Conservation (phyloP, 35 echinoderm and acorn worm genomes). For the Ophioderma brevispina region DNA sequence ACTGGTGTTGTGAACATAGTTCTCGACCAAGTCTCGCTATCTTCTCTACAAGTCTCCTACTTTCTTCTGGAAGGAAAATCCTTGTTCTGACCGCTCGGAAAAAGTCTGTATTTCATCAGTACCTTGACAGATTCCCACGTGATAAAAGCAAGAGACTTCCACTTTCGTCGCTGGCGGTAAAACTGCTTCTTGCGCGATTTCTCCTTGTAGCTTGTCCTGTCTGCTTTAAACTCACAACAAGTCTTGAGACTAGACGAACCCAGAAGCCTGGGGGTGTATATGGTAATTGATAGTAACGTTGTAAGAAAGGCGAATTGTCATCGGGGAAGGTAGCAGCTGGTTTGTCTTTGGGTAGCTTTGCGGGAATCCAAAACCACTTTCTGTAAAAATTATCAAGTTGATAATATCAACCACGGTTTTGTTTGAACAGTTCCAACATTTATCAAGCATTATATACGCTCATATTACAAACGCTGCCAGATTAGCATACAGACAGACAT, state of each 20-base stretch:
- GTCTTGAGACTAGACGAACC: constrained; percentile 69
- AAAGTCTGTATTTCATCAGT: background rate
- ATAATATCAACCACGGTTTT: too few relatives aligned
- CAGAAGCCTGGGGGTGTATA: constrained; percentile 78
- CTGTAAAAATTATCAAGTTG: too few relatives aligned
- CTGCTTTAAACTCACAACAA: constrained; percentile 58
- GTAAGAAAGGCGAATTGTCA: constrained; percentile 28
- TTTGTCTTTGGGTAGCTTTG: constrained; percentile 57
- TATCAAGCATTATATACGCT: too few relatives aligned
- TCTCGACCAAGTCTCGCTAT: too few relatives aligned
- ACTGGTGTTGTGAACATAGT: too few relatives aligned
- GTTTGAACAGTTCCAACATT: too few relatives aligned
- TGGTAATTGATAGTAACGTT: constrained; percentile 58
- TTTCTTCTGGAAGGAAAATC: background rate
- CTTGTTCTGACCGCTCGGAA: too few relatives aligned
- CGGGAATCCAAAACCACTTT: constrained; percentile 44
- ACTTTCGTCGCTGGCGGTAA: too few relatives aligned
- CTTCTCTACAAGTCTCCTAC: too few relatives aligned
- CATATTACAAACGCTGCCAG: too few relatives aligned
- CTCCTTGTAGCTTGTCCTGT: constrained; percentile 2
- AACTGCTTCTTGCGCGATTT: background rate
- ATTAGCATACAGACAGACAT: too few relatives aligned
- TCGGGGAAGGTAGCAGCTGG: background rate
- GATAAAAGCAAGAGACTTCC: background rate
- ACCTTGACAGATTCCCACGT: background rate